Evolutionary conservation across 1,140 invertebrate species (phyloP).

Genomic region (Bombus difficillimus): DNA sequence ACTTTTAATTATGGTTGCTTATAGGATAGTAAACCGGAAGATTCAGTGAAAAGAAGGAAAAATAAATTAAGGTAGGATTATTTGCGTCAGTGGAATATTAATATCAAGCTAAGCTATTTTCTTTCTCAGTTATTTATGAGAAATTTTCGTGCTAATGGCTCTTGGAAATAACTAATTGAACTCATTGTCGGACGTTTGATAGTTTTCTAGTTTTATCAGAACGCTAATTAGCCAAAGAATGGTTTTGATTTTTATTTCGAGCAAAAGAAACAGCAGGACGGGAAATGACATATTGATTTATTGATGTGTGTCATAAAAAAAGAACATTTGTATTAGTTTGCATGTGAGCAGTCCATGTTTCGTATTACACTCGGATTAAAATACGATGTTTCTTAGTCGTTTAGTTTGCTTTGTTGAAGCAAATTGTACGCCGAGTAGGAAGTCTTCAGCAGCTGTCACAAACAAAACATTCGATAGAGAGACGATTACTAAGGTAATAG

Average conservation of each 20-base stretch:
- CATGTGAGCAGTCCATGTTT: neutral
- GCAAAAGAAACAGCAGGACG: neutral
- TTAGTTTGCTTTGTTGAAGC: slow-evolving; percentile 29
- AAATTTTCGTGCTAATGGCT: no score
- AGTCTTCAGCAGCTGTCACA: slow-evolving; percentile 54
- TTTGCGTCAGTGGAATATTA: no score
- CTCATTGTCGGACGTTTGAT: no score
- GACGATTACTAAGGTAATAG: neutral
- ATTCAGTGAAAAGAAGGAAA: accelerated
- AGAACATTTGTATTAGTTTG: neutral
- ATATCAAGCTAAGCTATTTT: no score
- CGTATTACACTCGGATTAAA: no score
- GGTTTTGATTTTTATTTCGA: neutral
- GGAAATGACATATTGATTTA: neutral
- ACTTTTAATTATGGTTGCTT: neutral
- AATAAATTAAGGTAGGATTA: neutral
- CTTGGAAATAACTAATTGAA: no score
- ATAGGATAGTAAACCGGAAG: neutral
- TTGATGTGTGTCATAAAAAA: neutral
- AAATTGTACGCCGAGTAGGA: slow-evolving; percentile 60
- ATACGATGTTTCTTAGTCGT: no score
- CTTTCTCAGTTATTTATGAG: no score
- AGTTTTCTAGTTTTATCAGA: no score
- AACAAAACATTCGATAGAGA: no score
- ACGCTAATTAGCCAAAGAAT: no score